Conservation (phyloP, 2,888 invertebrate genomes). For the Gari tellinella region DNA sequence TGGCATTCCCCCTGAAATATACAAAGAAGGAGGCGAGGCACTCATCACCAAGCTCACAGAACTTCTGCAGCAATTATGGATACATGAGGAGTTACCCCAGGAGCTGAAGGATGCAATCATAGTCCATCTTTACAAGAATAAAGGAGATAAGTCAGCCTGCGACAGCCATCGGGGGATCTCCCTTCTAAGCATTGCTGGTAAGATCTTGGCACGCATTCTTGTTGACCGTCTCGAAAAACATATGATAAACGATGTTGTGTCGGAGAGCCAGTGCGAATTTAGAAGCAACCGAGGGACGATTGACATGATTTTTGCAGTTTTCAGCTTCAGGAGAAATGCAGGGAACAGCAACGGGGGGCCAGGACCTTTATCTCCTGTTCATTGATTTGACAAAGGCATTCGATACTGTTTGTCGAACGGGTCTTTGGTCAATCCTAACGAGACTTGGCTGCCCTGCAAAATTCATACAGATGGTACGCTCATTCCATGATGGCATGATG, state of each 20-base stretch:
- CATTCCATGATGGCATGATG: conserved; percentile 2
- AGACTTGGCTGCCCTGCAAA: conserved; percentile 4
- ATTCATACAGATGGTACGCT: neutral
- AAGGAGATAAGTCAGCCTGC: neutral
- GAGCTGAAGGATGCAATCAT: neutral
- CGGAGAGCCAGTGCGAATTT: neutral
- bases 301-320: neutral
- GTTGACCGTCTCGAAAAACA: too few relatives aligned
- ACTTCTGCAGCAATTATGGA: too few relatives aligned
- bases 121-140: neutral
- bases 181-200: too few relatives aligned
- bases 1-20: too few relatives aligned
- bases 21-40: too few relatives aligned
- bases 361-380: conserved; percentile 2
- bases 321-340: conserved; percentile 3
- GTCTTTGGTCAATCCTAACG: neutral
- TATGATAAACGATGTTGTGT: neutral
- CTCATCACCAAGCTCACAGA: too few relatives aligned
- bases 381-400: neutral
- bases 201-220: too few relatives aligned
- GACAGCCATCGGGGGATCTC: neutral
- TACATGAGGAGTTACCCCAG: too few relatives aligned
- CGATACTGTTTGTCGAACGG: conserved; percentile 2
- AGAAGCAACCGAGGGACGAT: neutral
- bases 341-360: neutral